Evolutionary conservation across 1,140 invertebrate genomes (phyloP).

Genomic region (Ditylenchus dipsaci): DNA sequence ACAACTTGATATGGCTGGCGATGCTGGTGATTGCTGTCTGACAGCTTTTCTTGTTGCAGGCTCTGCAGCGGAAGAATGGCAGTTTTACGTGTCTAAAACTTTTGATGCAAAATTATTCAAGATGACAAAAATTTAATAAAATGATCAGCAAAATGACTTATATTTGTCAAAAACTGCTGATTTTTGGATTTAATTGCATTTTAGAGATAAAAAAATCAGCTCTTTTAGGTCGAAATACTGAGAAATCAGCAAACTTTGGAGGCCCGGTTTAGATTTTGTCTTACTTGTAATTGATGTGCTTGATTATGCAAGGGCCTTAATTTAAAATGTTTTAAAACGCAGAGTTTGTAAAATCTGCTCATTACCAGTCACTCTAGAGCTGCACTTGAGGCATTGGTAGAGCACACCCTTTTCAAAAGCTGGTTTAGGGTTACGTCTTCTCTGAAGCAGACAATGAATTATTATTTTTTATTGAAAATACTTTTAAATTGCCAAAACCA

Average conservation of each 20-base stretch:
- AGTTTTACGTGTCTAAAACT: background rate
- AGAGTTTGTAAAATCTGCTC: too few species aligned
- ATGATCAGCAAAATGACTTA: background rate
- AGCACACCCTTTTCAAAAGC: background rate
- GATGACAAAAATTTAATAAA: background rate
- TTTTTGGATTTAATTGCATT: too few species aligned
- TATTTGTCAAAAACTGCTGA: background rate
- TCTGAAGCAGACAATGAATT: background rate
- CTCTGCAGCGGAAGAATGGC: background rate
- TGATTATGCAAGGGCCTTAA: background rate
- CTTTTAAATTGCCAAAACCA: too few species aligned
- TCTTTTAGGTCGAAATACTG: too few species aligned
- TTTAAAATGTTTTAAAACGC: too few species aligned
- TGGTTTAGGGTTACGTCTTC: background rate
- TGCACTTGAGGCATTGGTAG: background rate
- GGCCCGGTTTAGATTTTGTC: background rate
- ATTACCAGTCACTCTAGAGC: background rate
- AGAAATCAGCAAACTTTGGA: background rate
- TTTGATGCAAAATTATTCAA: too few species aligned
- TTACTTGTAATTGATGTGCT: conserved; percentile 1
- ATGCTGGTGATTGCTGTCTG: background rate
- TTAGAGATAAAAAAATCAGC: too few species aligned
- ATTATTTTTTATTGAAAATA: background rate
- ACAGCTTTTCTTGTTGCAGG: background rate
- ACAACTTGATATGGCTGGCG: background rate